Percentiles rank a stretch among this genome's conserved stretches.
phyloP scores from a whole-genome alignment of 1,140 invertebrate species.

The Plectus sambesii region DNA sequence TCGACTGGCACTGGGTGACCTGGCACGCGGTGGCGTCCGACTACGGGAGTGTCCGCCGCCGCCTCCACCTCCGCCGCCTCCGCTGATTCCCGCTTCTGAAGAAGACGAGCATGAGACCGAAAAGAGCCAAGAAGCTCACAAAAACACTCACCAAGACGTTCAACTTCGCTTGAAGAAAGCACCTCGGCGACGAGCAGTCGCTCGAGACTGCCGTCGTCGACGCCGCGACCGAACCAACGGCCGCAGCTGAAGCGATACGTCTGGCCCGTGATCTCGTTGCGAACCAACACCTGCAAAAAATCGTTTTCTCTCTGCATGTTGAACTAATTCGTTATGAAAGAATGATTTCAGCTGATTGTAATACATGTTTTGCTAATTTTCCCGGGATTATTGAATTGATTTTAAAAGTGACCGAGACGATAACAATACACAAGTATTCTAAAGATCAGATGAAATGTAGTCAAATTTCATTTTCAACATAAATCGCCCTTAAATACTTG shows the following conservation, averaged over 20 bases:
- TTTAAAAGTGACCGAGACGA: too few relatives aligned
- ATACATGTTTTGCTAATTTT: neutral
- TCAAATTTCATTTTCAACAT: too few relatives aligned
- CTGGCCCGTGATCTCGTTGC: constrained; percentile 42
- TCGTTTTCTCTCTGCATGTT: neutral
- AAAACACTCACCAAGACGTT: too few relatives aligned
- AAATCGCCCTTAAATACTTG: too few relatives aligned
- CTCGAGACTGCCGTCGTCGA: constrained; percentile 93
- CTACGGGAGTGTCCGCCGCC: constrained; percentile 20
- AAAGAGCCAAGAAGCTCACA: too few relatives aligned
- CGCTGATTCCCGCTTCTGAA: constrained; percentile 46
- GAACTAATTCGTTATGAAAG: constrained; percentile 9
- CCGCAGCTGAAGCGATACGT: constrained; percentile 77
- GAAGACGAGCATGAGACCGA: too few relatives aligned
- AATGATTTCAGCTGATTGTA: constrained; percentile 5
- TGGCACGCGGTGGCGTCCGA: too few relatives aligned
- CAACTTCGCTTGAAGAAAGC: constrained; percentile 53
- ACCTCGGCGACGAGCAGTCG: constrained; percentile 79
- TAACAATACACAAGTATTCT: too few relatives aligned
- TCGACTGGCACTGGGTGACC: constrained; percentile 12
- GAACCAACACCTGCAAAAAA: constrained; percentile 37
- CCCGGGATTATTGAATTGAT: too few relatives aligned
- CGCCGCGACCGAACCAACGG: constrained; percentile 83
- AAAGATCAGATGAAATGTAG: too few relatives aligned
- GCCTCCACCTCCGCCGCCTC: neutral